phyloP scores from a whole-genome alignment of 2,797 vertebrate genomes.

The Columba guinea region DNA sequence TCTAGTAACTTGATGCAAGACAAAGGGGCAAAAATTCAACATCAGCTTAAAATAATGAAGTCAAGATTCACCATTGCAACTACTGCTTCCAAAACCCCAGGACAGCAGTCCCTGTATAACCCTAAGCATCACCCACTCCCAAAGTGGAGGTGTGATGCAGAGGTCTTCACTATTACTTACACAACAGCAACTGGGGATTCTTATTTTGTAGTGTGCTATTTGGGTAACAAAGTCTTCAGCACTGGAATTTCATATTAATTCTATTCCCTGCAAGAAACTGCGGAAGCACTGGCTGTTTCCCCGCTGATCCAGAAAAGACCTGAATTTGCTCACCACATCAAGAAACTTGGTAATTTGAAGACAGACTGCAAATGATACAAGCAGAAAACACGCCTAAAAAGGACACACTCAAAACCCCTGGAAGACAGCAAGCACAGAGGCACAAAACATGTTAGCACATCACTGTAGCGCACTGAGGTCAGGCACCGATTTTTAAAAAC shows the following conservation, averaged over 20 bases:
- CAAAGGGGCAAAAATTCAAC: background rate
- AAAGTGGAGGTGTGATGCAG: background rate
- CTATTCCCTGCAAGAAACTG: background rate
- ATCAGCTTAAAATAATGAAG: background rate
- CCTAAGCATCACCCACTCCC: background rate
- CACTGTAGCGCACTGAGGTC: background rate
- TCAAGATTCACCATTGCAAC: background rate
- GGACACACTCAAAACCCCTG: background rate
- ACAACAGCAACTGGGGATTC: background rate
- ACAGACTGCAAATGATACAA: background rate
- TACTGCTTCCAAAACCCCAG: background rate
- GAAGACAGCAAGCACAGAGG: background rate
- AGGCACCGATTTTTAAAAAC: background rate
- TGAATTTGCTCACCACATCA: background rate
- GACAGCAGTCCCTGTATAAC: background rate
- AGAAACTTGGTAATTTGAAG: background rate
- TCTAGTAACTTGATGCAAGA: background rate
- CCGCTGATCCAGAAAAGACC: background rate
- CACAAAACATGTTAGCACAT: background rate
- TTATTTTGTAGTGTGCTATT: fast-evolving
- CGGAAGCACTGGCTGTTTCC: background rate
- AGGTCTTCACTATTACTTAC: background rate
- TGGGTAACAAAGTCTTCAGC: background rate
- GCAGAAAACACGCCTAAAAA: background rate
- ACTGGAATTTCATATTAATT: background rate